Conservation (phyloP, 2,113 vertebrate genomes). For the Onychorhynchus coronatus region DNA sequence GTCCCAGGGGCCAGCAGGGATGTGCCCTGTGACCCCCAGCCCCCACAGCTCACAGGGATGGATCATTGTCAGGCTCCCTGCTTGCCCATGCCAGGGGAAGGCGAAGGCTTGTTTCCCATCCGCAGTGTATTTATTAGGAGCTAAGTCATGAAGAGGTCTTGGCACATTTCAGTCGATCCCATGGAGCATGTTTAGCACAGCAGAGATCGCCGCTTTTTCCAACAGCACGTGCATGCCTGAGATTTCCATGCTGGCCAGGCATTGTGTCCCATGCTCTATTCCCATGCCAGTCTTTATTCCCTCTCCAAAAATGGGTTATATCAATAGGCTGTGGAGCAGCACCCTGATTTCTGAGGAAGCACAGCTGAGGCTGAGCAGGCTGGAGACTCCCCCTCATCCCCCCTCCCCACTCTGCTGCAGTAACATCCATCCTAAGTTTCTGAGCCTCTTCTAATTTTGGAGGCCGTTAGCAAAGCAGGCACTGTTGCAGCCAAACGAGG, state of each 20-base stretch:
- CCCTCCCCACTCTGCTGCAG: not conserved
- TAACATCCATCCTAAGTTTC: conserved; percentile 47
- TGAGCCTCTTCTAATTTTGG: conserved; percentile 63
- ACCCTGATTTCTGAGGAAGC: not conserved
- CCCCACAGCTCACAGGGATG: not conserved
- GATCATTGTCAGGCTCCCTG: accelerated
- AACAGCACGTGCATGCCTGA: not conserved
- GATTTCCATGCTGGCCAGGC: not conserved
- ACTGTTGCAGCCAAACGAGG: conserved; percentile 41
- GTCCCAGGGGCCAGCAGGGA: not conserved
- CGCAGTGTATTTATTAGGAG: conserved; percentile 5
- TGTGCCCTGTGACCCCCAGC: accelerated
- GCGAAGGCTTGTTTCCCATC: not conserved
- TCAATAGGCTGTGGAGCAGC: not conserved
- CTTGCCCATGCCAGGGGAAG: not conserved
- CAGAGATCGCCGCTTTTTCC: not conserved
- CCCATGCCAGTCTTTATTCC: not conserved
- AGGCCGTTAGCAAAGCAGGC: conserved; percentile 41
- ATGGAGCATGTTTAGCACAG: not conserved
- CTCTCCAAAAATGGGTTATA: not conserved
- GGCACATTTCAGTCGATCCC: not conserved
- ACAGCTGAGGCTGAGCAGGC: conserved; percentile 6
- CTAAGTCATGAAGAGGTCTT: conserved; percentile 30
- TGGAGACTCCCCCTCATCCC: not conserved
- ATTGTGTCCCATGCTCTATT: not conserved